These are phyloP conservation scores for Maccullochella peelii DNA, from an alignment of 2,113 vertebrate species.

Conservation along the genomic window DNA sequence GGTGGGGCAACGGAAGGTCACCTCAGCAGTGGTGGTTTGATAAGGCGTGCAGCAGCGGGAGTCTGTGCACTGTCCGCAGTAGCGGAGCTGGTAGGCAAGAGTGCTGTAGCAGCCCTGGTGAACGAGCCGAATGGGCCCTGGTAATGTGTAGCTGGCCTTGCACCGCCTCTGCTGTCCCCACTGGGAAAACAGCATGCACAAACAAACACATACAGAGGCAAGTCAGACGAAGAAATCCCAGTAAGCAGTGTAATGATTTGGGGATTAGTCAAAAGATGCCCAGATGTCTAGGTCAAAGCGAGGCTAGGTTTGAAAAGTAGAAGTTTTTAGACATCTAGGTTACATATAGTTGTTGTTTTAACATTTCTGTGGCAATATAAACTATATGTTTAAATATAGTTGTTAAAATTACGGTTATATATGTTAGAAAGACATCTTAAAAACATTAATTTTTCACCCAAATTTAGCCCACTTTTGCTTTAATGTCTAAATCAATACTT, in stretches of 20 bases:
- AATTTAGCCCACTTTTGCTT: too few relatives aligned
- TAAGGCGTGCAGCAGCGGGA: conserved; percentile 83
- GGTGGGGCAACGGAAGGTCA: conserved; percentile 77
- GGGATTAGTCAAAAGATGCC: background rate
- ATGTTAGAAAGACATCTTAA: background rate
- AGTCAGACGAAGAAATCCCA: background rate
- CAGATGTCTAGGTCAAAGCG: background rate
- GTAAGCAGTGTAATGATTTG: background rate
- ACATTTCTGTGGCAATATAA: background rate
- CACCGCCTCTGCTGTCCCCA: conserved; percentile 68
- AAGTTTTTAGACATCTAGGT: background rate
- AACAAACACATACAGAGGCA: background rate
- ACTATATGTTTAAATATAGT: too few relatives aligned
- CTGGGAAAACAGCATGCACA: conserved; percentile 45
- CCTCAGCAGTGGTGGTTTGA: conserved; percentile 71
- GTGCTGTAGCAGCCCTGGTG: conserved; percentile 83
- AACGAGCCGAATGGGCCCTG: conserved; percentile 69
- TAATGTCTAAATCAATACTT: background rate
- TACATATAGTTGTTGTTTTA: background rate
- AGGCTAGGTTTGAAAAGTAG: background rate
- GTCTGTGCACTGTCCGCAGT: conserved; percentile 82
- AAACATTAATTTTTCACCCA: background rate
- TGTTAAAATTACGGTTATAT: too few relatives aligned
- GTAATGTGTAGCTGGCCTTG: conserved; percentile 74
- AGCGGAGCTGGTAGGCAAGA: conserved; percentile 64